Conservation (phyloP, 2,888 invertebrate species). For the Diarsia brunnea region DNA sequence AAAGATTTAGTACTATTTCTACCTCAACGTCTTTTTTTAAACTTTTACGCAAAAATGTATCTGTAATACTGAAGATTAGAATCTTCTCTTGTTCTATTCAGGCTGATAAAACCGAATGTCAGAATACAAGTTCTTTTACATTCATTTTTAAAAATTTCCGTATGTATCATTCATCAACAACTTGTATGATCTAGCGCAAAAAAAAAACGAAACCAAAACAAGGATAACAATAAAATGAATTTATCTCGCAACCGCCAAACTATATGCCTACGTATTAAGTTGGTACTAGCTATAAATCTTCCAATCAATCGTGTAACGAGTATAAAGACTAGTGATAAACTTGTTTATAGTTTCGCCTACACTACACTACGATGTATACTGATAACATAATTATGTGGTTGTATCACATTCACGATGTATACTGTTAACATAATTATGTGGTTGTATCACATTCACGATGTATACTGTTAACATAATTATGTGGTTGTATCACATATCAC, state of each 20-base stretch:
- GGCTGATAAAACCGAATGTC: background rate
- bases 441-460: slow-evolving; percentile 1
- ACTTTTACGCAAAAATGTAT: background rate
- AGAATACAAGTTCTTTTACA: background rate
- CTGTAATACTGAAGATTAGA: background rate
- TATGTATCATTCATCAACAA: no score
- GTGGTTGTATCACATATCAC: no score
- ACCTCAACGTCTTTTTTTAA: background rate
- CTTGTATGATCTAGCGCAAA: no score
- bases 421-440: background rate
- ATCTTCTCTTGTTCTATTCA: background rate
- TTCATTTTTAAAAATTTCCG: background rate
- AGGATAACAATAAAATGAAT: no score
- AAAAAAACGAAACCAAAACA: no score
- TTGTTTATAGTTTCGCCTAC: slow-evolving; percentile 33
- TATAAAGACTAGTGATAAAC: slow-evolving; percentile 17
- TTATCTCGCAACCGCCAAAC: slow-evolving; percentile 7
- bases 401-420: background rate
- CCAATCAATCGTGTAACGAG: slow-evolving; percentile 16
- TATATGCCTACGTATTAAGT: slow-evolving; percentile 10
- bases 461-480: no score
- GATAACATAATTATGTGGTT: background rate
- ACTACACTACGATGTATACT: slow-evolving; percentile 26
- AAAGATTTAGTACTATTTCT: no score
- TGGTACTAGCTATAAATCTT: slow-evolving; percentile 15